These are phyloP conservation scores for Calcarius lapponicus DNA, from an alignment of 2,797 vertebrate species.

Conservation along the genomic window DNA sequence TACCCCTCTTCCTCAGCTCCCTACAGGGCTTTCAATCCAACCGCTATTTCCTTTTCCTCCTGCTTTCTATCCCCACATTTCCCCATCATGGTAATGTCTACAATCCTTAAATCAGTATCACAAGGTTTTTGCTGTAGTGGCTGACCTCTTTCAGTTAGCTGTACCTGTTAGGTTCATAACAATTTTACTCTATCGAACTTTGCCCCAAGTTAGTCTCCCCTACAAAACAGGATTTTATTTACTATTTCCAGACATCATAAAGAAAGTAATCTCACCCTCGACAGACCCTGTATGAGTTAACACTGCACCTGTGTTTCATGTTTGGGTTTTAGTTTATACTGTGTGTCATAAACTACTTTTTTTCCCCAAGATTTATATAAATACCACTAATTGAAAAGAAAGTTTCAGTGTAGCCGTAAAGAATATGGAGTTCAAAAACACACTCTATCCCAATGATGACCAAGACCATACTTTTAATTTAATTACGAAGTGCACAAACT, in stretches of 20 bases:
- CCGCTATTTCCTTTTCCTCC: not conserved
- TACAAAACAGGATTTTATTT: not conserved
- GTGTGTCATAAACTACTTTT: accelerated
- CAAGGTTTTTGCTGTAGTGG: accelerated
- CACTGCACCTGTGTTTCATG: not conserved
- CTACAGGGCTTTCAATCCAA: not conserved
- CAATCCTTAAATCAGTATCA: not conserved
- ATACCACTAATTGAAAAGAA: not conserved
- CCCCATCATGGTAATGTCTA: not conserved
- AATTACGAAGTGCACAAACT: accelerated
- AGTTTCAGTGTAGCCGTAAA: not conserved
- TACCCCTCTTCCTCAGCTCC: not conserved
- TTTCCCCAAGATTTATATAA: not conserved
- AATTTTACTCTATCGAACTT: not conserved
- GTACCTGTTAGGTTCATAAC: not conserved
- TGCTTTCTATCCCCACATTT: not conserved
- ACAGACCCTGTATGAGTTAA: not conserved
- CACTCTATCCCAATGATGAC: not conserved
- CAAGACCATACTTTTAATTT: not conserved
- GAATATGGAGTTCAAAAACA: not conserved
- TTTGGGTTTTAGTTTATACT: not conserved
- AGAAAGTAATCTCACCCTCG: not conserved
- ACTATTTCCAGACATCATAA: not conserved
- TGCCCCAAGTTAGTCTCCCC: not conserved
- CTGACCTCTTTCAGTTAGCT: not conserved